A percentile compares a stretch with the other conserved stretches of the same genome.
Evolutionary conservation across 2,888 invertebrate species (phyloP).

Genomic region (Rambutsinella grinnellia): DNA sequence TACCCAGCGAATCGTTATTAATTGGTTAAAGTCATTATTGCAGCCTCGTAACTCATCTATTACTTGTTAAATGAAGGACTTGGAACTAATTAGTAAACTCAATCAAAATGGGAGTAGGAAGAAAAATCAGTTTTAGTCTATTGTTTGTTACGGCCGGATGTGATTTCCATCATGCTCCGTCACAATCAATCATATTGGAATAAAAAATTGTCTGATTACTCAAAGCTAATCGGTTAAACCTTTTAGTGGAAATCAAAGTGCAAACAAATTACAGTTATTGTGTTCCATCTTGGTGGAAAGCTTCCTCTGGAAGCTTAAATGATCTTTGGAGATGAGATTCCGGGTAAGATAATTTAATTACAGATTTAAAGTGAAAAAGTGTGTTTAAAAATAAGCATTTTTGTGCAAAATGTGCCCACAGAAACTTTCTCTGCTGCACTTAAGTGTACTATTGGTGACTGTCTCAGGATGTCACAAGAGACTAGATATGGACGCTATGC

Average conservation of each 20-base stretch:
- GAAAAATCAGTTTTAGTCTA: slow-evolving; percentile 33
- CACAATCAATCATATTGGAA: too few species aligned
- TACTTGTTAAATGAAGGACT: too few species aligned
- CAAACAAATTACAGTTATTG: background rate
- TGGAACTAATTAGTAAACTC: too few species aligned
- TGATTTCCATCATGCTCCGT: slow-evolving; percentile 9
- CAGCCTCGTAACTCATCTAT: too few species aligned
- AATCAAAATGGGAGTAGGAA: too few species aligned
- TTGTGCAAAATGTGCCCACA: background rate
- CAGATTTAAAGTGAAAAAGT: too few species aligned
- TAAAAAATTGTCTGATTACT: background rate
- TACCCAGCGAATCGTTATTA: too few species aligned
- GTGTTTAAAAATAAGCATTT: too few species aligned
- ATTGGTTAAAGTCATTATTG: too few species aligned
- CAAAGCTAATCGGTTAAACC: background rate
- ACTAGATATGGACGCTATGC: slow-evolving; percentile 41
- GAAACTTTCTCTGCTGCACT: slow-evolving; percentile 20
- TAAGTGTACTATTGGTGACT: slow-evolving; percentile 15
- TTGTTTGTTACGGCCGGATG: slow-evolving; percentile 20
- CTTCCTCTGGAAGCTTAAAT: slow-evolving; percentile 35
- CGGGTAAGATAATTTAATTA: too few species aligned
- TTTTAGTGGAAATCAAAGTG: slow-evolving; percentile 1
- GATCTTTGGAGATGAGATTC: slow-evolving; percentile 16
- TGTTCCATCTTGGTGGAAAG: background rate
- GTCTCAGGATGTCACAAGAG: slow-evolving; percentile 30